A percentile compares a stretch with the other conserved stretches of the same genome.
phyloP scores from a whole-genome alignment of 2,113 vertebrate genomes.

The Nothocercus nigrocapillus region DNA sequence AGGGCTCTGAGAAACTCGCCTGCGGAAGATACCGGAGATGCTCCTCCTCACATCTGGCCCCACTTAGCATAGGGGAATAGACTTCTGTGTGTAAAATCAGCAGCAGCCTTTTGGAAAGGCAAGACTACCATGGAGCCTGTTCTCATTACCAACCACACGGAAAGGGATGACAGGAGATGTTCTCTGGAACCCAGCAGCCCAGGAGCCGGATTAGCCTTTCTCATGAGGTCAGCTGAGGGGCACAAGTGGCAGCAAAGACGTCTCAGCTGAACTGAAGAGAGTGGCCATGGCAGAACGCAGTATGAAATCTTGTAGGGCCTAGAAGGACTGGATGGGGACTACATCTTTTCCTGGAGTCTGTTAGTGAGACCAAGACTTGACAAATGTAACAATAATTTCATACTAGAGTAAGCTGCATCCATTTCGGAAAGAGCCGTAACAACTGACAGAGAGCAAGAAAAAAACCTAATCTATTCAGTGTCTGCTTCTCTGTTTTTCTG shows the following conservation, averaged over 20 bases:
- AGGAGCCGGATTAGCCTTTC: neutral
- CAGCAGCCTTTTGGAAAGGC: neutral
- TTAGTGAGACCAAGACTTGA: neutral
- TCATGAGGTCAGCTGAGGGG: accelerated
- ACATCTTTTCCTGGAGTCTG: neutral
- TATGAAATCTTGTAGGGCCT: neutral
- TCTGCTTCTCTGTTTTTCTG: neutral
- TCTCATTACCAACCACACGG: neutral
- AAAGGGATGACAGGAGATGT: neutral
- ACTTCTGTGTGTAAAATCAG: neutral
- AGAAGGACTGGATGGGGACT: neutral
- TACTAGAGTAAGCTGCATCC: neutral
- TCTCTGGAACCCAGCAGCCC: neutral
- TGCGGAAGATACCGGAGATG: neutral
- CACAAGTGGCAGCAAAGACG: neutral
- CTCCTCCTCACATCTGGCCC: neutral
- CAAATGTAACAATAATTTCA: neutral
- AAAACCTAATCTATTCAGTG: neutral
- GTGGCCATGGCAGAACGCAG: neutral
- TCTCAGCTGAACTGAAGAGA: neutral
- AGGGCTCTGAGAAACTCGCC: neutral
- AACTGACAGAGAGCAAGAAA: neutral
- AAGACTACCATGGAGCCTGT: neutral
- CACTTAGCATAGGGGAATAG: neutral
- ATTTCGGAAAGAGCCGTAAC: neutral